phyloP scores from a whole-genome alignment of 64 coral and sea anemone genomes.

The Actinia equina region DNA sequence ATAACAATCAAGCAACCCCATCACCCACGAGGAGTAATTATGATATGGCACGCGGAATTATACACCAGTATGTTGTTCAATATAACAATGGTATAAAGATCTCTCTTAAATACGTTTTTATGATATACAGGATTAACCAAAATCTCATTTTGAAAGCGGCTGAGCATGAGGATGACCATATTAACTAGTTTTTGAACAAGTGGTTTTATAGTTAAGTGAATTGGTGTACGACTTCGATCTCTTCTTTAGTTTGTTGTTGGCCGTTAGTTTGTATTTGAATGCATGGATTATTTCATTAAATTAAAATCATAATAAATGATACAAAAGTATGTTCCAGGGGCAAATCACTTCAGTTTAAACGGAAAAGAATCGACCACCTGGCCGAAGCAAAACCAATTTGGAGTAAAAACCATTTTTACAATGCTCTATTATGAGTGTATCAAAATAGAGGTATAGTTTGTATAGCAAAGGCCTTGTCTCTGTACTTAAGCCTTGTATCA shows the following conservation, averaged over 20 bases:
- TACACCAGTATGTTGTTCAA: slow-evolving; percentile 8
- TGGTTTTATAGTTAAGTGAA: not conserved
- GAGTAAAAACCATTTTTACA: not conserved
- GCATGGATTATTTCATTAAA: not conserved
- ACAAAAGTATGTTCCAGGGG: not conserved
- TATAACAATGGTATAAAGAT: slow-evolving; percentile 14
- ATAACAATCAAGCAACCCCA: slow-evolving; percentile 64
- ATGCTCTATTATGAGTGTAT: not conserved
- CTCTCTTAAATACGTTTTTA: slow-evolving; percentile 23
- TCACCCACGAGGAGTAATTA: slow-evolving; percentile 70
- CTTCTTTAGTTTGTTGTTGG: not conserved
- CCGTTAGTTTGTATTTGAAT: not conserved
- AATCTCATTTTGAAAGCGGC: slow-evolving; percentile 31
- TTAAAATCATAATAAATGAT: not conserved
- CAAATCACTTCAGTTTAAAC: not conserved
- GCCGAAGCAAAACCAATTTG: not conserved
- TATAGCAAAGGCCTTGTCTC: not conserved
- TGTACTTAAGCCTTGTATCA: not conserved
- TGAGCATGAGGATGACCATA: not conserved
- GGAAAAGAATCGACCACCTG: slow-evolving; percentile 1
- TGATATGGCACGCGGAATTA: slow-evolving; percentile 66
- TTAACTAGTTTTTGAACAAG: not conserved
- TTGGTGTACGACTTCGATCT: not conserved
- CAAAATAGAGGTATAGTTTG: not conserved
- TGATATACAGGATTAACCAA: slow-evolving; percentile 26